These are phyloP conservation scores for Pandion haliaetus DNA, from an alignment of 2,113 vertebrate genomes.

Conservation along the genomic window DNA sequence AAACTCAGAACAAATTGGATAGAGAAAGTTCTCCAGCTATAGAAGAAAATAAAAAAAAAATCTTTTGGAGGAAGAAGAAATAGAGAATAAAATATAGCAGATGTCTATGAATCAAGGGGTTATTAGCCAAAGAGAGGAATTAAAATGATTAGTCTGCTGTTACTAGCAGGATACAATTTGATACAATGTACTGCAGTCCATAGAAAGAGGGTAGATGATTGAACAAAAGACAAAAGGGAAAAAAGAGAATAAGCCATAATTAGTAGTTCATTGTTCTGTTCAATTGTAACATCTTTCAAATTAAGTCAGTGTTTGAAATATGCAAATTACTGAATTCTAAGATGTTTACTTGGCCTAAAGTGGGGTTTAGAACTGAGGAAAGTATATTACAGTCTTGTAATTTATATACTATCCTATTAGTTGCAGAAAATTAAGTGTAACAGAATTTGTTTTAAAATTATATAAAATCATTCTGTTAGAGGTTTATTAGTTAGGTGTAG, in stretches of 20 bases:
- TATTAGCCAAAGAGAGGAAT: conserved; percentile 47
- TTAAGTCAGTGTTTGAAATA: conserved; percentile 41
- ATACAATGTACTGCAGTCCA: background rate
- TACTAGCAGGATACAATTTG: background rate
- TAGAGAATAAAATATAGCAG: background rate
- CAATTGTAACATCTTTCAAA: conserved; percentile 30
- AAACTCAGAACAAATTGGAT: background rate
- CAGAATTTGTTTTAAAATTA: background rate
- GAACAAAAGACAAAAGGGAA: conserved; percentile 33
- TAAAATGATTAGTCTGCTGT: conserved; percentile 43
- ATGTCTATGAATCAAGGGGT: conserved; percentile 14
- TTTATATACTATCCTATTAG: background rate
- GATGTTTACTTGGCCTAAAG: background rate
- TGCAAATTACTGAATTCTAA: conserved; percentile 29
- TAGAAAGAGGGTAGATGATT: background rate
- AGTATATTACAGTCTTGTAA: background rate
- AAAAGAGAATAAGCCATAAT: conserved; percentile 21
- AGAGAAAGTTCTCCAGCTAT: background rate
- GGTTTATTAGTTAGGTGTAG: background rate
- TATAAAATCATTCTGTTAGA: background rate
- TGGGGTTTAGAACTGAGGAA: background rate
- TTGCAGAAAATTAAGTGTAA: background rate
- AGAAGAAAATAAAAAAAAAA: background rate
- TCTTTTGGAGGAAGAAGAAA: background rate
- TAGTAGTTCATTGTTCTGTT: conserved; percentile 41